These are phyloP conservation scores for Microdon myrmicae DNA, from an alignment of 2,888 invertebrate species.

Conservation along the genomic window DNA sequence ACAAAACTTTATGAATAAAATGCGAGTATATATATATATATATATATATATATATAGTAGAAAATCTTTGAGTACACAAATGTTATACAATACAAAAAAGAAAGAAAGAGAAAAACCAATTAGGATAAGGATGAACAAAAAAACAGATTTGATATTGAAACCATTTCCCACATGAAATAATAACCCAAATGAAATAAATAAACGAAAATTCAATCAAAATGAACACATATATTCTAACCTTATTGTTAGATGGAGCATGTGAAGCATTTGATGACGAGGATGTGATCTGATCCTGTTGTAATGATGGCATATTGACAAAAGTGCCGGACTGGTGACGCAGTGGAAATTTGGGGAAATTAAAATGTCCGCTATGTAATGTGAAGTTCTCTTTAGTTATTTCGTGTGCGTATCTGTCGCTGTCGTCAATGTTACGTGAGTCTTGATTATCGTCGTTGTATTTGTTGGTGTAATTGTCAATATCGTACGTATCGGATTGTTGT, in stretches of 20 bases:
- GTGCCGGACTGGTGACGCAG: slow-evolving; percentile 56
- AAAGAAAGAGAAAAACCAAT: too few species aligned
- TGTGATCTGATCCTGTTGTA: slow-evolving; percentile 53
- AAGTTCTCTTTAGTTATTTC: slow-evolving; percentile 15
- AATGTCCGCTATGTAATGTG: slow-evolving; percentile 20
- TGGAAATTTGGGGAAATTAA: slow-evolving; percentile 55
- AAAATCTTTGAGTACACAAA: too few species aligned
- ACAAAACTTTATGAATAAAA: too few species aligned
- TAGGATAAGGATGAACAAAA: too few species aligned
- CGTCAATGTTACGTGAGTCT: slow-evolving; percentile 9
- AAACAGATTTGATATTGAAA: too few species aligned
- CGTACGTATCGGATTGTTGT: slow-evolving; percentile 19
- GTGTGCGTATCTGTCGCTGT: slow-evolving; percentile 18
- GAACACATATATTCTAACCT: slow-evolving; percentile 40
- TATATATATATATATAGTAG: too few species aligned
- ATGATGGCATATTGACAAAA: slow-evolving; percentile 61
- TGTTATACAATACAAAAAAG: too few species aligned
- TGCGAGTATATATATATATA: too few species aligned
- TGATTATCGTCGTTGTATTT: slow-evolving; percentile 12
- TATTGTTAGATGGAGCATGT: slow-evolving; percentile 54
- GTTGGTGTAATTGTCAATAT: slow-evolving; percentile 18
- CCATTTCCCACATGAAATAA: neutral
- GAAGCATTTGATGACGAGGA: slow-evolving; percentile 46
- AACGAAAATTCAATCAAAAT: too few species aligned
- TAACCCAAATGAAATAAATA: slow-evolving; percentile 2